phyloP scores from a whole-genome alignment of 2,113 vertebrate species.

The Corythornis vintsioides region DNA sequence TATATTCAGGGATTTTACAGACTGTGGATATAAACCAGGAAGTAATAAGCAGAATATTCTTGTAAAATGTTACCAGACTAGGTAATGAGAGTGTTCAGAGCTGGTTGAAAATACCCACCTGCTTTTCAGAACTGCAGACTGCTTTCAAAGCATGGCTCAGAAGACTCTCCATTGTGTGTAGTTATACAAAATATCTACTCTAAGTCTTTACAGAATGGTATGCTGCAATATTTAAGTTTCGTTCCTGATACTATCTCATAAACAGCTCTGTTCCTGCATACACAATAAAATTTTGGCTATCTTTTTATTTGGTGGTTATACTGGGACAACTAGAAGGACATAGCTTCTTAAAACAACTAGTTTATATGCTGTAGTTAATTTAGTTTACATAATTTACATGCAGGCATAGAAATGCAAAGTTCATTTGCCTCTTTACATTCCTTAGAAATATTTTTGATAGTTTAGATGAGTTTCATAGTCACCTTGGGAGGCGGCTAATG shows the following conservation, averaged over 20 bases:
- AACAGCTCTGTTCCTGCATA: background rate
- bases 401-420: background rate
- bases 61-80: background rate
- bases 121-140: background rate
- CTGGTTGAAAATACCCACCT: background rate
- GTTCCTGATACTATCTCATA: background rate
- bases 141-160: background rate
- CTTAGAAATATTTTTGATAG: background rate
- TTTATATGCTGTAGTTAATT: too few relatives aligned
- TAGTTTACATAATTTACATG: background rate
- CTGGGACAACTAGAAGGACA: background rate
- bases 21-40: background rate
- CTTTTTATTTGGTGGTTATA: background rate
- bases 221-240: background rate
- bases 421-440: background rate
- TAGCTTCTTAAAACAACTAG: background rate
- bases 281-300: background rate
- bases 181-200: background rate
- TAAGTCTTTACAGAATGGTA: background rate
- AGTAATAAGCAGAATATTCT: background rate
- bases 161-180: background rate
- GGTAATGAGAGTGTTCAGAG: background rate
- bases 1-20: background rate
- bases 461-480: background rate
- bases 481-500: background rate